phyloP scores from a whole-genome alignment of 2,797 vertebrate genomes.

The Cirrhinus molitorella region DNA sequence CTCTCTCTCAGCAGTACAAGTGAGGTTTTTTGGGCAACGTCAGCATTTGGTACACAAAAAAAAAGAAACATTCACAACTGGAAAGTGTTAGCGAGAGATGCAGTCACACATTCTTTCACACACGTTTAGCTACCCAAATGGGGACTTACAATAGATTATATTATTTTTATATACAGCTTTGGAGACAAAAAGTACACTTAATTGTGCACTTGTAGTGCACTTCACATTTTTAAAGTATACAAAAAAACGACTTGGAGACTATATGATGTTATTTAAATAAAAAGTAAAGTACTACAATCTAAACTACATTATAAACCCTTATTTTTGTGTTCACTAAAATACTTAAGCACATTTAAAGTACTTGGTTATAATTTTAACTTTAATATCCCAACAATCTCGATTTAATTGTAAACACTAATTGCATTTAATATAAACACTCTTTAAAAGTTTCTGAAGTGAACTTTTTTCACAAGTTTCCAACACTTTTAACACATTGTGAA shows the following conservation, averaged over 20 bases:
- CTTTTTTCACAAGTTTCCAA: not conserved
- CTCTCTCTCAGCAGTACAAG: constrained; percentile 30
- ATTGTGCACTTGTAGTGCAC: not conserved
- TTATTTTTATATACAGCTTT: not conserved
- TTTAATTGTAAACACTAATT: not conserved
- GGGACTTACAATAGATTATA: not conserved
- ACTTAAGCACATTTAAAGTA: not conserved
- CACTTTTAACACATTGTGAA: constrained; percentile 11
- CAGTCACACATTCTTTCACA: constrained; percentile 28
- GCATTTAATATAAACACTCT: not conserved
- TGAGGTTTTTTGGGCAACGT: constrained; percentile 3
- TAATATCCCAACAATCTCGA: not conserved
- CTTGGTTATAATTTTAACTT: not conserved
- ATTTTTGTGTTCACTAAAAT: not conserved
- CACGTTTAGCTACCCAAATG: not conserved
- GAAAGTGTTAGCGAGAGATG: constrained; percentile 33
- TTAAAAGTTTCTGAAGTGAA: not conserved
- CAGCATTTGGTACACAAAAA: constrained; percentile 25
- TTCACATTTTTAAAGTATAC: not conserved
- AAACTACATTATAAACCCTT: not conserved
- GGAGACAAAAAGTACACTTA: not conserved
- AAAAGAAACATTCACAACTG: constrained; percentile 39
- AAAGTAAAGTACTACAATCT: not conserved
- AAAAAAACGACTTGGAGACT: not conserved
- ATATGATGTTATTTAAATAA: not conserved